phyloP scores from a whole-genome alignment of 2,888 invertebrate genomes.

The Pyrocoelia pectoralis region DNA sequence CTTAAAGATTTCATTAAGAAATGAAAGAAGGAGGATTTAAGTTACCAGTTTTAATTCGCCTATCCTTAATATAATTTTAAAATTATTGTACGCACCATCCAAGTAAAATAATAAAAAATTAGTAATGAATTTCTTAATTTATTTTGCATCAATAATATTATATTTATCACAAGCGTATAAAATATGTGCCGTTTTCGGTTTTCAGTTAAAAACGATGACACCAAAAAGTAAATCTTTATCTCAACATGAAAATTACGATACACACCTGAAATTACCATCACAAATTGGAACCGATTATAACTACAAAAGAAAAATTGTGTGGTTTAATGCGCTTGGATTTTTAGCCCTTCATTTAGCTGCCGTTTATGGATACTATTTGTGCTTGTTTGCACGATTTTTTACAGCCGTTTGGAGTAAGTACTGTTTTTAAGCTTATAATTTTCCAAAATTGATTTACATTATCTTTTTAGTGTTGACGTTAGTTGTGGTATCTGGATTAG shows the following conservation, averaged over 20 bases:
- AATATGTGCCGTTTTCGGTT: constrained; percentile 16
- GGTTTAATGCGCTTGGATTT: constrained; percentile 70
- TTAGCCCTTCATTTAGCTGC: constrained; percentile 64
- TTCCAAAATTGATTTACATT: neutral
- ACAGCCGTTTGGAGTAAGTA: constrained; percentile 59
- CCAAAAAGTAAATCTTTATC: constrained; percentile 19
- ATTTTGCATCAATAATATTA: constrained; percentile 6
- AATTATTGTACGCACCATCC: neutral
- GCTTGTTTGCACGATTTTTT: constrained; percentile 45
- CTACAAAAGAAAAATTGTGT: constrained; percentile 65
- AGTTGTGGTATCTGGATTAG: constrained; percentile 60
- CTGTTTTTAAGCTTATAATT: neutral
- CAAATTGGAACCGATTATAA: constrained; percentile 63
- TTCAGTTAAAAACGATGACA: constrained; percentile 25
- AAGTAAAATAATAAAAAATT: neutral
- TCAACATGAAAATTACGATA: constrained; percentile 20
- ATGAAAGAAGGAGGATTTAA: constrained; percentile 3
- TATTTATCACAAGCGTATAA: constrained; percentile 13
- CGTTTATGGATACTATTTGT: constrained; percentile 59
- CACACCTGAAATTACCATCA: constrained; percentile 49
- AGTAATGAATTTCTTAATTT: neutral
- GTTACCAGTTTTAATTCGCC: neutral
- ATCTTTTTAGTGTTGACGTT: constrained; percentile 47
- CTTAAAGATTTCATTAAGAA: neutral
- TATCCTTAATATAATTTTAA: neutral